These are phyloP conservation scores for Anas platyrhynchos DNA, from an alignment of 2,113 vertebrate genomes.

Conservation along the genomic window DNA sequence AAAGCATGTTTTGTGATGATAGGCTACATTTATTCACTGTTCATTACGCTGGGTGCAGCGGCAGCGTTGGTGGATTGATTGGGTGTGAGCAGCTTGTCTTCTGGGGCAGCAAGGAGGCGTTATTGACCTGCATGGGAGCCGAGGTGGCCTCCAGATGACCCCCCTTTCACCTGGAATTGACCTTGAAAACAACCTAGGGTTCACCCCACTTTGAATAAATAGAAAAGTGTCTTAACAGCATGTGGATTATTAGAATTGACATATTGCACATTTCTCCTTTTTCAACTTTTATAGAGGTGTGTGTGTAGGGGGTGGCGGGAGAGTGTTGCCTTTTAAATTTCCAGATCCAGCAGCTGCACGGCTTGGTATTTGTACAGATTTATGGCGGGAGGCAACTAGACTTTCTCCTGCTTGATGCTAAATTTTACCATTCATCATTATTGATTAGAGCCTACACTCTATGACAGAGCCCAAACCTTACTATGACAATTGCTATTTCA, in stretches of 20 bases:
- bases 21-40: slow-evolving; percentile 94
- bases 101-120: slow-evolving; percentile 84
- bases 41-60: slow-evolving; percentile 88
- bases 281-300: slow-evolving; percentile 75
- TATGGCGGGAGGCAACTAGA: slow-evolving; percentile 81
- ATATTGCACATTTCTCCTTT: slow-evolving; percentile 82
- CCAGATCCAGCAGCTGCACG: slow-evolving; percentile 85
- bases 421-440: slow-evolving; percentile 94
- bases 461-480: slow-evolving; percentile 83
- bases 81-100: slow-evolving; percentile 85
- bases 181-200: slow-evolving; percentile 91
- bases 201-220: slow-evolving; percentile 81
- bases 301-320: slow-evolving; percentile 38
- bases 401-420: slow-evolving; percentile 82
- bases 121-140: slow-evolving; percentile 96
- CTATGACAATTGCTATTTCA: slow-evolving; percentile 92
- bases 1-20: slow-evolving; percentile 98
- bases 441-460: slow-evolving; percentile 87
- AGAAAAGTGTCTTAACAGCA: slow-evolving; percentile 84
- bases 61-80: slow-evolving; percentile 90
- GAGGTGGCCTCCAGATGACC: slow-evolving; percentile 92
- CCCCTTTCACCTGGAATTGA: slow-evolving; percentile 96
- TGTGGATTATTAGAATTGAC: slow-evolving; percentile 89
- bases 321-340: slow-evolving; percentile 76
- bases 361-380: slow-evolving; percentile 86